Evolutionary conservation across 1,140 invertebrate genomes (phyloP).

Genomic region (Asobara japonica): DNA sequence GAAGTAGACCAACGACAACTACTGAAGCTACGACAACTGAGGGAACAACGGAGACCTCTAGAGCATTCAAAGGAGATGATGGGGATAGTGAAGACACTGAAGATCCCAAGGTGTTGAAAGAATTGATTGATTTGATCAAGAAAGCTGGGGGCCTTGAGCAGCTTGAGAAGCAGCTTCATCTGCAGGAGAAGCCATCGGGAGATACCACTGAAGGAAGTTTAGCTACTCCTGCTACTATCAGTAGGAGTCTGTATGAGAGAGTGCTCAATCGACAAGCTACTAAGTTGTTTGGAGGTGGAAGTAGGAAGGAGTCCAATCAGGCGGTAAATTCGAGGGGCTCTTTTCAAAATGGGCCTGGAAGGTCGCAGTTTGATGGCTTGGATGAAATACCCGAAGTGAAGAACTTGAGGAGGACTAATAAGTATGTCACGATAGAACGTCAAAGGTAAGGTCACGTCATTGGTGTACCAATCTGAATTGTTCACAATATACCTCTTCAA

Average conservation of each 20-base stretch:
- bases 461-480: constrained; percentile 12
- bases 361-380: constrained; percentile 78
- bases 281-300: constrained; percentile 37
- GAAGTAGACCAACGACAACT: constrained; percentile 52
- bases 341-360: constrained; percentile 62
- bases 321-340: constrained; percentile 39
- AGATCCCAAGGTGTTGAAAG: constrained; percentile 85
- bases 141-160: constrained; percentile 86
- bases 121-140: constrained; percentile 84
- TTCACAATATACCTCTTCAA: constrained; percentile 20
- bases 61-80: constrained; percentile 7
- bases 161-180: constrained; percentile 78
- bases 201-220: constrained; percentile 43
- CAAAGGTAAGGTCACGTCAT: constrained; percentile 53
- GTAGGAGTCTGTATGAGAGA: constrained; percentile 77
- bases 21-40: constrained; percentile 40
- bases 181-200: constrained; percentile 64
- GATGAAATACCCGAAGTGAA: constrained; percentile 68
- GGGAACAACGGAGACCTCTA: constrained; percentile 28
- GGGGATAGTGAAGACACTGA: constrained; percentile 68
- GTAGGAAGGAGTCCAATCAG: constrained; percentile 32
- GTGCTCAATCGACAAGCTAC: constrained; percentile 69
- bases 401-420: constrained; percentile 67
- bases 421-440: constrained; percentile 70
- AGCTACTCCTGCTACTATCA: constrained; percentile 71